Conservation (phyloP, 2,113 vertebrate species). For the Solenodon paradoxus region DNA sequence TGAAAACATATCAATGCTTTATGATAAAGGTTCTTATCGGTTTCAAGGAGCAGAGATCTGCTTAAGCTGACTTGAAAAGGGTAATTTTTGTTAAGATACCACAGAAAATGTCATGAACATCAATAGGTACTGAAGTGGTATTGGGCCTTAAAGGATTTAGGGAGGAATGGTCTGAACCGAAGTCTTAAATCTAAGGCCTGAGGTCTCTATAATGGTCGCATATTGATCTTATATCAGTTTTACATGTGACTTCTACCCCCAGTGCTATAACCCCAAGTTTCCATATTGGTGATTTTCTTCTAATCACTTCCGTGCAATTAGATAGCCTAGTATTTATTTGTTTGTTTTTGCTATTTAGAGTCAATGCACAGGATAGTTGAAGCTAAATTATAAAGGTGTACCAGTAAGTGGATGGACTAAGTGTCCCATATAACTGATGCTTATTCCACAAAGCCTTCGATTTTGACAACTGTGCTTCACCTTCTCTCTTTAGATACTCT, state of each 20-base stretch:
- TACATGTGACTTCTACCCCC: neutral
- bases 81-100: conserved; percentile 1
- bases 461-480: neutral
- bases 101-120: neutral
- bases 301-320: neutral
- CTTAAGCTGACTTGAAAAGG: neutral
- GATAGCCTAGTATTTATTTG: neutral
- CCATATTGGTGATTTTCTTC: neutral
- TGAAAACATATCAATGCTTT: neutral
- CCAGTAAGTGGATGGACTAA: neutral
- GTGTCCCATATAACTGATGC: neutral
- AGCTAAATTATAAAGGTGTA: neutral
- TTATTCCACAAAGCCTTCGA: conserved; percentile 6
- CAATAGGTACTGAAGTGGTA: neutral
- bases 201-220: neutral
- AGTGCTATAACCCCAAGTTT: neutral
- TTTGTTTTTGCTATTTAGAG: neutral
- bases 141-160: neutral
- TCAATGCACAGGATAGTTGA: neutral
- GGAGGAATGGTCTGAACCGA: neutral
- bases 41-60: neutral
- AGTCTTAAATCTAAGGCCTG: neutral
- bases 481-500: neutral
- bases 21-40: neutral
- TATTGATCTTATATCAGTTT: neutral